Conservation (phyloP, 2,113 vertebrate species). For the Macquaria ambigua region DNA sequence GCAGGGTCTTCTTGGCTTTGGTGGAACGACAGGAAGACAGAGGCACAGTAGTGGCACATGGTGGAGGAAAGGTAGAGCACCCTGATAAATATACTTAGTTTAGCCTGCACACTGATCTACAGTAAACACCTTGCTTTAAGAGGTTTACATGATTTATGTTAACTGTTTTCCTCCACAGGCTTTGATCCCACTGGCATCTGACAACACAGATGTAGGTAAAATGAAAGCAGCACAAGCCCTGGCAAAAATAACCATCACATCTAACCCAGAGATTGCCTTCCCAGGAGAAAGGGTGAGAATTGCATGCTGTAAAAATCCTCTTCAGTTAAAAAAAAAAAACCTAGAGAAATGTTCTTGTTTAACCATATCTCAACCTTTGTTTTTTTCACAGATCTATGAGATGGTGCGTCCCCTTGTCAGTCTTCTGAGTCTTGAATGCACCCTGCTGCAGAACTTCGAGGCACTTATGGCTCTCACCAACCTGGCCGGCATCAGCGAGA, state of each 20-base stretch:
- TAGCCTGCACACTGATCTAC: background rate
- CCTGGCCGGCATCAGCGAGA: conserved; percentile 93
- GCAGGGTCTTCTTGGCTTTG: conserved; percentile 94
- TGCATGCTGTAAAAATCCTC: background rate
- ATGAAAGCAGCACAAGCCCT: conserved; percentile 95
- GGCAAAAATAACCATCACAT: conserved; percentile 96
- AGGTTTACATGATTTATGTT: conserved; percentile 17
- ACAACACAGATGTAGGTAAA: conserved; percentile 93
- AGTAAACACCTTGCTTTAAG: background rate
- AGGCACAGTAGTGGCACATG: conserved; percentile 94
- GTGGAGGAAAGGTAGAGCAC: conserved; percentile 94
- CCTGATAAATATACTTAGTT: background rate
- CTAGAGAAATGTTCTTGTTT: background rate
- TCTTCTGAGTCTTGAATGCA: conserved; percentile 90
- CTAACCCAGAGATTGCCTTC: conserved; percentile 95
- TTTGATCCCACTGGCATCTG: conserved; percentile 92
- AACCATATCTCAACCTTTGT: background rate
- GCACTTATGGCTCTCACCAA: conserved; percentile 97
- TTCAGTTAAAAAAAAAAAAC: background rate
- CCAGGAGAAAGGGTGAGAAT: conserved; percentile 92
- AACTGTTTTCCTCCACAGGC: conserved; percentile 82
- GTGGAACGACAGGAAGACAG: conserved; percentile 93
- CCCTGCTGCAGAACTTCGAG: conserved; percentile 96
- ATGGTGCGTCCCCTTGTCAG: conserved; percentile 93
- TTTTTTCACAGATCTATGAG: conserved; percentile 90